phyloP scores from a whole-genome alignment of 2,888 invertebrate species.

The Meteorus cinctellus region DNA sequence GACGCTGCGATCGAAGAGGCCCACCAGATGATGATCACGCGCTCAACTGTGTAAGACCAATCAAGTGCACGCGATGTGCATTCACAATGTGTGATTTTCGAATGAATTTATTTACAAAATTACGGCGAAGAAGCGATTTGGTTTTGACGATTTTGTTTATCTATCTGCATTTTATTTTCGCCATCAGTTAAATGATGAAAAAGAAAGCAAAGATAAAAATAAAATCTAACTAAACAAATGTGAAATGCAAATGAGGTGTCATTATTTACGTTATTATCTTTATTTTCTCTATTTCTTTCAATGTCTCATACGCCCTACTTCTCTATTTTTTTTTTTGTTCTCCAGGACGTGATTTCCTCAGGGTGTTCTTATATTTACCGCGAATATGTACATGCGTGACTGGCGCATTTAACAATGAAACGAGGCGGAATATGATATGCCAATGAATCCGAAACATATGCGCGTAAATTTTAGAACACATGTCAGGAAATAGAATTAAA shows the following conservation, averaged over 20 bases:
- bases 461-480: conserved; percentile 51
- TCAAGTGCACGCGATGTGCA: conserved; percentile 65
- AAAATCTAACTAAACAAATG: conserved; percentile 25
- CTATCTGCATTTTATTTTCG: not conserved
- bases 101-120: conserved; percentile 14
- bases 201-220: not conserved
- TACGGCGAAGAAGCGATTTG: not conserved
- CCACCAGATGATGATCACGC: conserved; percentile 63
- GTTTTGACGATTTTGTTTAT: conserved; percentile 3
- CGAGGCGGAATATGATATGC: conserved; percentile 44
- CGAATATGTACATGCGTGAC: conserved; percentile 60
- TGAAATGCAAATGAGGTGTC: conserved; percentile 29
- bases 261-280: conserved; percentile 14
- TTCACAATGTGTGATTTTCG: conserved; percentile 30
- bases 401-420: conserved; percentile 58
- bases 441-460: conserved; percentile 34
- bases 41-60: conserved; percentile 61
- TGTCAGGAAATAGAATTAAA: conserved; percentile 41
- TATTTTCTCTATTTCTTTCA: conserved; percentile 5
- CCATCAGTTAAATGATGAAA: not conserved
- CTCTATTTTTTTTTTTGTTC: conserved; percentile 34
- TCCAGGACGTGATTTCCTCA: conserved; percentile 42
- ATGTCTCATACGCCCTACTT: not conserved
- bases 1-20: conserved; percentile 46
- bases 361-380: conserved; percentile 21